Evolutionary conservation across 2,113 vertebrate genomes (phyloP).

Genomic region (Oenanthe oenanthe): DNA sequence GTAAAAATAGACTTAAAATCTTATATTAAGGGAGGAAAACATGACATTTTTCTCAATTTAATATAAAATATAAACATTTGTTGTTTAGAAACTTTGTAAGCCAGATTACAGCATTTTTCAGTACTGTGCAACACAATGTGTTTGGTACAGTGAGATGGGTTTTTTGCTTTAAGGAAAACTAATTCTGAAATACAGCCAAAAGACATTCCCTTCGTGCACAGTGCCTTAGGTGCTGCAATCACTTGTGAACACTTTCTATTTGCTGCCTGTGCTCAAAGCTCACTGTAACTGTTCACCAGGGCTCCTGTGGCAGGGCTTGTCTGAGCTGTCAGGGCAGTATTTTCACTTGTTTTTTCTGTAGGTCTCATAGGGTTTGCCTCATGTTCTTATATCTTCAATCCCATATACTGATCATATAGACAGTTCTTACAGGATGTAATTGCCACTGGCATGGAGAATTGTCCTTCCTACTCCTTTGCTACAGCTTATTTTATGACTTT

Average conservation of each 20-base stretch:
- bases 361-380: neutral
- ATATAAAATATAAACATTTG: neutral
- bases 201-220: neutral
- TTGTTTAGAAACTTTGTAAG: neutral
- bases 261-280: neutral
- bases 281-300: neutral
- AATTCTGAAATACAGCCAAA: neutral
- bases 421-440: neutral
- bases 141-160: rapidly evolving
- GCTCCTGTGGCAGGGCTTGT: neutral
- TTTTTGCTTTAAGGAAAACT: neutral
- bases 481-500: neutral
- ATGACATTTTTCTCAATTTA: neutral
- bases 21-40: neutral
- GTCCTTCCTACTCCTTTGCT: neutral
- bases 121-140: neutral
- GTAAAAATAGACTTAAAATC: neutral
- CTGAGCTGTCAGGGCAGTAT: neutral
- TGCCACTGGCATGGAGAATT: neutral
- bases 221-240: neutral
- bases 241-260: neutral
- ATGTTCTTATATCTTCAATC: neutral
- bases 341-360: neutral
- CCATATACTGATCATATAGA: rapidly evolving
- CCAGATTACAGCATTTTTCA: neutral